These are phyloP conservation scores for Vultur gryphus DNA, from an alignment of 2,797 vertebrate genomes.

Conservation along the genomic window DNA sequence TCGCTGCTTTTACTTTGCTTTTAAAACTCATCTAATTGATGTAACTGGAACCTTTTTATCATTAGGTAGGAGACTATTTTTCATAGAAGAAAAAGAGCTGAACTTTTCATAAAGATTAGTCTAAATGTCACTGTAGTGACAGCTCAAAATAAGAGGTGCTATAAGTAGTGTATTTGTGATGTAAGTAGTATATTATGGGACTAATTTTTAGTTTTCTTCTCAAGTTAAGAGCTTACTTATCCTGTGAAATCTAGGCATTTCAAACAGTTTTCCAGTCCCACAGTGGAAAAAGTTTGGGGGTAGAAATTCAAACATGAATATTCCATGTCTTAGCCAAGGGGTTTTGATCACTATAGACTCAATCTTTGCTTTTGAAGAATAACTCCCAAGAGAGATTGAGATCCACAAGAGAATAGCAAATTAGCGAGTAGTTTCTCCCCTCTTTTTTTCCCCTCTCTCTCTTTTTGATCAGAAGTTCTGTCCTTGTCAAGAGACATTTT, in stretches of 20 bases:
- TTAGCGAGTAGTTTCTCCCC: neutral
- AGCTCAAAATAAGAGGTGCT: neutral
- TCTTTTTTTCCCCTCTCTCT: rapidly evolving
- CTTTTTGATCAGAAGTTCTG: neutral
- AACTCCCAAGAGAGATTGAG: neutral
- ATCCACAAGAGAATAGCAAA: neutral
- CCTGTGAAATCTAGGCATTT: neutral
- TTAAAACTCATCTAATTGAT: neutral
- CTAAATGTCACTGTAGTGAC: neutral
- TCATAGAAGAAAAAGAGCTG: neutral
- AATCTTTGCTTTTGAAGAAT: neutral
- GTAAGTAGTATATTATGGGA: neutral
- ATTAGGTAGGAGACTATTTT: neutral
- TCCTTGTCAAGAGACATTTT: neutral
- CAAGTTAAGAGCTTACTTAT: neutral
- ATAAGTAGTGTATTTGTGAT: neutral
- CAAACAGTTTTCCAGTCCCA: neutral
- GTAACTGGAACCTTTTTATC: neutral
- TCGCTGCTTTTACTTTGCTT: neutral
- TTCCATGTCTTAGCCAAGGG: neutral
- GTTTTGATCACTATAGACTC: neutral
- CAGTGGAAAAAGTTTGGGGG: neutral
- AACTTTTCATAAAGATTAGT: neutral
- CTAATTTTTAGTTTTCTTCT: neutral
- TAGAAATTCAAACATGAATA: neutral